phyloP scores from a whole-genome alignment of 2,888 invertebrate genomes.

The Troides aeacus region DNA sequence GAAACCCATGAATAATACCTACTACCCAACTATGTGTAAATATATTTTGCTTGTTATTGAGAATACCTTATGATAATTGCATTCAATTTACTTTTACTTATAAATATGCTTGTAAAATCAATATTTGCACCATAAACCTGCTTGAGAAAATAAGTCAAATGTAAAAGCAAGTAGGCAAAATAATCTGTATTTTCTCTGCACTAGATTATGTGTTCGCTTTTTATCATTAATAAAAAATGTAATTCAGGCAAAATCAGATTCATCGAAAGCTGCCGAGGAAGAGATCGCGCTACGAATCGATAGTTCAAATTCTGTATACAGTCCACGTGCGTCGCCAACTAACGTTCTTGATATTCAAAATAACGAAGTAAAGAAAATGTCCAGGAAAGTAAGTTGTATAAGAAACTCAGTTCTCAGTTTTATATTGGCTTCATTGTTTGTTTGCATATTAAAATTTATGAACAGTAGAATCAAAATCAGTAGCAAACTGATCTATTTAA shows the following conservation, averaged over 20 bases:
- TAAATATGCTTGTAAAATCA: too few species aligned
- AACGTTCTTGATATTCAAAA: conserved; percentile 50
- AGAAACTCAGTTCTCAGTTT: neutral
- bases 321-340: conserved; percentile 56
- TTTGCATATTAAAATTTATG: too few species aligned
- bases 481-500: too few species aligned
- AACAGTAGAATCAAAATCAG: too few species aligned
- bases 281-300: conserved; percentile 64
- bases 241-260: conserved; percentile 57
- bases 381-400: conserved; percentile 57
- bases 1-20: too few species aligned
- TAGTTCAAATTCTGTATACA: conserved; percentile 62
- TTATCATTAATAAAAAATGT: neutral
- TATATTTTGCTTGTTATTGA: too few species aligned
- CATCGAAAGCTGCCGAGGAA: conserved; percentile 55
- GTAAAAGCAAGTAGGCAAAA: neutral
- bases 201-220: neutral
- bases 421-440: too few species aligned
- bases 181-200: neutral
- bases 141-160: neutral
- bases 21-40: too few species aligned
- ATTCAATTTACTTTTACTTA: too few species aligned
- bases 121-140: neutral
- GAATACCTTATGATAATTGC: too few species aligned
- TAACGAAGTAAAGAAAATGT: conserved; percentile 62